These are phyloP conservation scores for Sesia apiformis DNA, from an alignment of 2,888 invertebrate species.

Conservation along the genomic window DNA sequence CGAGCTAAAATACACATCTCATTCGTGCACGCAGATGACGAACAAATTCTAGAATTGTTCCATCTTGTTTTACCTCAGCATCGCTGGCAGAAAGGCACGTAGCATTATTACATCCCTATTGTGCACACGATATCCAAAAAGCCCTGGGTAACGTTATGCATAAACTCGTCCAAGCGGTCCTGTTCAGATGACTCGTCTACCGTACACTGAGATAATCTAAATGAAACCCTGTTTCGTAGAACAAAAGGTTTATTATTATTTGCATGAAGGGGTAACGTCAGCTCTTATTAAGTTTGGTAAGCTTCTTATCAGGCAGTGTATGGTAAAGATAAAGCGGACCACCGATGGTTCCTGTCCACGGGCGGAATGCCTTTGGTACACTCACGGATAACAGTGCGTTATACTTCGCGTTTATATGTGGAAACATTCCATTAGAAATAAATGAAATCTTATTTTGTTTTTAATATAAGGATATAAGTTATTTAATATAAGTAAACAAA, in stretches of 20 bases:
- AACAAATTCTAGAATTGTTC: constrained; percentile 10
- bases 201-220: constrained; percentile 26
- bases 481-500: too few species aligned
- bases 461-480: too few species aligned
- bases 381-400: constrained; percentile 22
- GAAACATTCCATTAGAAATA: background rate
- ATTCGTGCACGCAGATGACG: too few species aligned
- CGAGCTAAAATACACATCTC: too few species aligned
- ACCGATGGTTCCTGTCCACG: constrained; percentile 46
- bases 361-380: constrained; percentile 46
- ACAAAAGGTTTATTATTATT: constrained; percentile 42
- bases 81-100: constrained; percentile 16
- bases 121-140: constrained; percentile 36
- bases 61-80: constrained; percentile 14
- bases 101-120: constrained; percentile 25
- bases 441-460: too few species aligned
- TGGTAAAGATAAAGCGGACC: constrained; percentile 63
- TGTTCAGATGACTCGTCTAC: constrained; percentile 24
- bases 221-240: constrained; percentile 31
- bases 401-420: too few species aligned
- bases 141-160: constrained; percentile 32
- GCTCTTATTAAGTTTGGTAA: constrained; percentile 64
- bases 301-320: constrained; percentile 69
- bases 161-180: constrained; percentile 28
- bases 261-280: constrained; percentile 25